phyloP scores from a whole-genome alignment of 2,113 vertebrate genomes.

The Menura novaehollandiae region DNA sequence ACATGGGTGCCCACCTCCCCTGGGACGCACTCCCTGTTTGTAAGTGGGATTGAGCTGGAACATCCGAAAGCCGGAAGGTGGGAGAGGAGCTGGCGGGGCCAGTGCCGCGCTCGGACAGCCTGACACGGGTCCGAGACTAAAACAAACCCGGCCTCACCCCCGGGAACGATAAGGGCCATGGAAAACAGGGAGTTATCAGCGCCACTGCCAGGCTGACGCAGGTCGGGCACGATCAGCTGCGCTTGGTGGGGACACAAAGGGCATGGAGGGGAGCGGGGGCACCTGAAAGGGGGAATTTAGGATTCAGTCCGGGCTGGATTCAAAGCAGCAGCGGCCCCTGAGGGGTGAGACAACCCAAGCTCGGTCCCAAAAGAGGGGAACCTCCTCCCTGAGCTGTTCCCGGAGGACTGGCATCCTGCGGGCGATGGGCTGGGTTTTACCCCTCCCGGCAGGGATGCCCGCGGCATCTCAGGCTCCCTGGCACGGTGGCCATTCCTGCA shows the following conservation, averaged over 20 bases:
- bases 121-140: neutral
- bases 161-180: neutral
- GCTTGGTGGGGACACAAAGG: neutral
- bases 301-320: neutral
- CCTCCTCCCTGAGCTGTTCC: too few relatives aligned
- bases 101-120: neutral
- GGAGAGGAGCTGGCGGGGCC: neutral
- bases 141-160: neutral
- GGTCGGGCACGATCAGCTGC: neutral
- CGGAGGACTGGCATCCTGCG: rapidly evolving
- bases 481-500: too few relatives aligned
- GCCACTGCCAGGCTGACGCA: neutral
- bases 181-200: neutral
- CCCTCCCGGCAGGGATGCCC: neutral
- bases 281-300: neutral
- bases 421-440: neutral
- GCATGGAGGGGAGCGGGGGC: rapidly evolving
- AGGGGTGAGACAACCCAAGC: neutral
- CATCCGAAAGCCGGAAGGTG: neutral
- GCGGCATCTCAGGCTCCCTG: rapidly evolving
- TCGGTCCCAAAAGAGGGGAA: neutral
- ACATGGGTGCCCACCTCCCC: neutral
- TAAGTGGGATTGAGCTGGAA: neutral
- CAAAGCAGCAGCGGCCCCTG: neutral
- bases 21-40: too few relatives aligned